Conservation (phyloP, 2,113 vertebrate species). For the Nymphicus hollandicus region DNA sequence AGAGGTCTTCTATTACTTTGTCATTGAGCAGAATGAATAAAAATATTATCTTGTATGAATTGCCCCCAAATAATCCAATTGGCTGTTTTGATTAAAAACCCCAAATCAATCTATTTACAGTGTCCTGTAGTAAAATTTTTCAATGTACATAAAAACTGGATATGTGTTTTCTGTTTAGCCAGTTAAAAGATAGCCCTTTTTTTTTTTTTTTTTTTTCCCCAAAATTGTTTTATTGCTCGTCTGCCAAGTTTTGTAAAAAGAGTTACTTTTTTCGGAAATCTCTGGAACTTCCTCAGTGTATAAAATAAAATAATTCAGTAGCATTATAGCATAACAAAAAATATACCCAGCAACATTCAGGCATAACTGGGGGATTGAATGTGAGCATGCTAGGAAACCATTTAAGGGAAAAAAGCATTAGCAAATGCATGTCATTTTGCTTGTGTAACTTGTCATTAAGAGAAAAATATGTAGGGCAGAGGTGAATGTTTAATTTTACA, state of each 20-base stretch:
- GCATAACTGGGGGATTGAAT: background rate
- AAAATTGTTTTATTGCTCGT: background rate
- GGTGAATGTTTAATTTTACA: background rate
- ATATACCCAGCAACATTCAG: background rate
- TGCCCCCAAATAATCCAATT: background rate
- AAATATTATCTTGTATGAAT: background rate
- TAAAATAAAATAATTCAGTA: background rate
- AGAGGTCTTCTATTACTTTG: background rate
- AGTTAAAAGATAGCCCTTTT: background rate
- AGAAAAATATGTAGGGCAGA: background rate
- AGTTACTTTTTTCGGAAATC: background rate
- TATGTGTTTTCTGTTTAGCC: background rate
- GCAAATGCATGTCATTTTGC: background rate
- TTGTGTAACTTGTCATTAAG: slow-evolving; percentile 11
- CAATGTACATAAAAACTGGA: background rate
- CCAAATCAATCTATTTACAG: background rate
- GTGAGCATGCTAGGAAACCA: background rate
- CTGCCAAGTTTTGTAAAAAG: background rate
- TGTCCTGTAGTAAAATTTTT: background rate
- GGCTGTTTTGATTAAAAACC: background rate
- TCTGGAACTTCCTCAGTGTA: background rate
- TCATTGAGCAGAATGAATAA: background rate
- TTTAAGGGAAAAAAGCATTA: background rate
- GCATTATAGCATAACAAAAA: background rate
- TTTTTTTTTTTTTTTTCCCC: no score